Conservation (phyloP, 2,113 vertebrate species). For the Elachura formosa region DNA sequence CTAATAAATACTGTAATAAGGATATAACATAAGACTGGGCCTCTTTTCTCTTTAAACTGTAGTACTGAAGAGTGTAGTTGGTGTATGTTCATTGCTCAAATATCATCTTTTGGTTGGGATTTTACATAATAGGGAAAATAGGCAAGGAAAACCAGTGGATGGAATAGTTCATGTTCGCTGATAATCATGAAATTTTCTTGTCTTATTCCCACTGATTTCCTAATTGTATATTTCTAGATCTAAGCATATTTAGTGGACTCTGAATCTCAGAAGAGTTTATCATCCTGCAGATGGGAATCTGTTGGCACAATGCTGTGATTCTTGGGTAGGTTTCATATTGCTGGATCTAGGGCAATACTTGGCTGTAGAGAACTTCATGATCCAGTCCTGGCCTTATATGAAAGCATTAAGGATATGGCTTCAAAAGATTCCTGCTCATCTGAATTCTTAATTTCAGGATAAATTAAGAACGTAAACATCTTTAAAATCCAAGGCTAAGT, state of each 20-base stretch:
- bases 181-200: background rate
- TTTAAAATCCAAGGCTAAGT: background rate
- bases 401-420: background rate
- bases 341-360: background rate
- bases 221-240: background rate
- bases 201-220: background rate
- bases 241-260: background rate
- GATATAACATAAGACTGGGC: background rate
- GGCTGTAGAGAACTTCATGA: background rate
- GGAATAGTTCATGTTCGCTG: background rate
- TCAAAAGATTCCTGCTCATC: background rate
- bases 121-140: background rate
- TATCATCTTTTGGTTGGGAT: background rate
- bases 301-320: background rate
- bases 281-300: background rate
- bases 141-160: background rate
- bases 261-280: background rate
- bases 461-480: background rate
- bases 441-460: background rate
- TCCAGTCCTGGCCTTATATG: background rate
- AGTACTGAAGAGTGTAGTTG: background rate
- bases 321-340: background rate
- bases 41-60: background rate
- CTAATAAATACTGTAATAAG: background rate
- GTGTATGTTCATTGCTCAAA: background rate